A percentile compares a stretch with the other conserved stretches of the same genome.
phyloP scores from a whole-genome alignment of 2,888 invertebrate species.

The Tigriopus californicus region DNA sequence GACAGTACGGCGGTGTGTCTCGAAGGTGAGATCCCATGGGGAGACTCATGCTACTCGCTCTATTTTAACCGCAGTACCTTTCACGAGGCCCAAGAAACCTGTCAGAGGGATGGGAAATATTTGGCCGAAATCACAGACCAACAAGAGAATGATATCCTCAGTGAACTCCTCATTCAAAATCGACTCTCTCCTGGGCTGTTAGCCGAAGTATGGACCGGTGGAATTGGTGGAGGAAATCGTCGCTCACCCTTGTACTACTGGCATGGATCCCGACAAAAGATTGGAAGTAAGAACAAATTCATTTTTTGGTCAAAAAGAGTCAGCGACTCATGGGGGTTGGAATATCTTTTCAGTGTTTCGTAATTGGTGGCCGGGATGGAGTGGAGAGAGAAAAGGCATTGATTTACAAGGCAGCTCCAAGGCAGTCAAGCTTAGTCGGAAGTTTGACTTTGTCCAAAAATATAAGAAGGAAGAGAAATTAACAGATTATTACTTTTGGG shows the following conservation, averaged over 20 bases:
- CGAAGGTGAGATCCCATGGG: constrained; percentile 31
- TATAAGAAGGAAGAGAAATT: background rate
- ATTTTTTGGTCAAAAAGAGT: background rate
- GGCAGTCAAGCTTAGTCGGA: background rate
- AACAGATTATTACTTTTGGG: constrained; percentile 34
- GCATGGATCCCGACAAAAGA: constrained; percentile 25
- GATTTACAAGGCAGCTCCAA: background rate
- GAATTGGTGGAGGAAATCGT: constrained; percentile 22
- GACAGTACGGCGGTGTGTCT: constrained; percentile 31
- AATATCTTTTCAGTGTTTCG: constrained; percentile 25
- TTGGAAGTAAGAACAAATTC: background rate
- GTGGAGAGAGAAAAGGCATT: background rate
- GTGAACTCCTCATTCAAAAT: constrained; percentile 30
- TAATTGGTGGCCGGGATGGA: constrained; percentile 34
- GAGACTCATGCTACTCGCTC: constrained; percentile 34
- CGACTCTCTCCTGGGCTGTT: constrained; percentile 24
- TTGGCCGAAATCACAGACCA: constrained; percentile 33
- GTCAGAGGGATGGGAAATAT: constrained; percentile 27
- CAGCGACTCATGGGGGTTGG: background rate
- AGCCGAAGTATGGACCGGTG: constrained; percentile 31
- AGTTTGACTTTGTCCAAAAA: background rate
- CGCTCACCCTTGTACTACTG: constrained; percentile 29
- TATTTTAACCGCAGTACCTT: constrained; percentile 24
- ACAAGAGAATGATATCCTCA: constrained; percentile 37
- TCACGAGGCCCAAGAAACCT: constrained; percentile 20